These are phyloP conservation scores for Arctia plantaginis DNA, from an alignment of 2,888 invertebrate species.

Conservation along the genomic window DNA sequence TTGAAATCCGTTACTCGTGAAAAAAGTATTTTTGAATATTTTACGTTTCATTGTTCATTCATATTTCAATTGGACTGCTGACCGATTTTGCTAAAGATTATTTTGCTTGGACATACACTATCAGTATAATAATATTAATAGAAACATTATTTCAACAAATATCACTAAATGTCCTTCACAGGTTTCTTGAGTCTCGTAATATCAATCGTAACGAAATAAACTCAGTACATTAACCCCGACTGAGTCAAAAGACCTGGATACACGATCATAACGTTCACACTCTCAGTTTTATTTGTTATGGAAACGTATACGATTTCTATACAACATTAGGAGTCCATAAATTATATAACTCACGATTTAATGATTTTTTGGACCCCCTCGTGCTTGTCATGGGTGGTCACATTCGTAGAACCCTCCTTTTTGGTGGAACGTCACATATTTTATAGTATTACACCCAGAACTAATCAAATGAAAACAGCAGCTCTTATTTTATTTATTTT, in stretches of 20 bases:
- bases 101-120: constrained; percentile 1
- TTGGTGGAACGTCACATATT: neutral
- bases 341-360: neutral
- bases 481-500: neutral
- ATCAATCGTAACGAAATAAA: constrained; percentile 51
- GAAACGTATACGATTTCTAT: neutral
- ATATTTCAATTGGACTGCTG: constrained; percentile 12
- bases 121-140: neutral
- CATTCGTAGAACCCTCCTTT: neutral
- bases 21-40: constrained; percentile 13
- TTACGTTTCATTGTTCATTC: constrained; percentile 1
- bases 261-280: constrained; percentile 34
- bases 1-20: constrained; percentile 29
- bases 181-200: constrained; percentile 35
- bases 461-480: neutral
- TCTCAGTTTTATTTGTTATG: constrained; percentile 11
- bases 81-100: neutral
- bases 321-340: neutral
- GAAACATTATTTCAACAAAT: constrained; percentile 23
- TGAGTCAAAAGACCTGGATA: constrained; percentile 36
- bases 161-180: constrained; percentile 44
- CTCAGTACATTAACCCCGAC: constrained; percentile 47
- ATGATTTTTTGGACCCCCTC: neutral
- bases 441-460: neutral
- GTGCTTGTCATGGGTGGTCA: neutral